These are phyloP conservation scores for Tanypteryx hageni DNA, from an alignment of 2,888 invertebrate species.

Conservation along the genomic window DNA sequence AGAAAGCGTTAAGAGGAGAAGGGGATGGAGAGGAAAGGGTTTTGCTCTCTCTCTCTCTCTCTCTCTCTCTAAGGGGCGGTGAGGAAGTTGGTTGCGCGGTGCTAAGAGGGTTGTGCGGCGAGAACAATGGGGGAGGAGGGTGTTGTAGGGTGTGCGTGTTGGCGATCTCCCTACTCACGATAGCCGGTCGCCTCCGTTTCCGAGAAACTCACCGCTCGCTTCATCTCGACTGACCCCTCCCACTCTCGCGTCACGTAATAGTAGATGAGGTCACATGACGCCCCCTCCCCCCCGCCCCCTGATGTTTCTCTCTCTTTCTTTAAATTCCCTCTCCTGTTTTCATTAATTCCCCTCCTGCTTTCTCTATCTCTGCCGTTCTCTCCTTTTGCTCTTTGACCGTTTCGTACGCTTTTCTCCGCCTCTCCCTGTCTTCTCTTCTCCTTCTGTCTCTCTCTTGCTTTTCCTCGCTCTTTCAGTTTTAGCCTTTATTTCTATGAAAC, in stretches of 20 bases:
- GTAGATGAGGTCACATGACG: background rate
- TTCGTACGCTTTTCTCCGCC: background rate
- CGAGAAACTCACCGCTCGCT: background rate
- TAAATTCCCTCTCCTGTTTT: background rate
- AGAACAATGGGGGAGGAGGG: constrained; percentile 16
- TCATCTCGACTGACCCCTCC: background rate
- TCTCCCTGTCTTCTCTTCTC: background rate
- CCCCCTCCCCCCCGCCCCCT: background rate
- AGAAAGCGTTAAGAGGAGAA: background rate
- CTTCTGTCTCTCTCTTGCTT: background rate
- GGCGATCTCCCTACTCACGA: constrained; percentile 18
- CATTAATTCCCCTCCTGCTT: background rate
- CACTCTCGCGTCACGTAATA: background rate
- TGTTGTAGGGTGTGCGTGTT: background rate
- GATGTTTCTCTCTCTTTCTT: background rate
- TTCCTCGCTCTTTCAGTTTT: background rate
- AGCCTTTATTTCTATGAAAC: too few relatives aligned
- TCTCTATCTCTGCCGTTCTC: background rate
- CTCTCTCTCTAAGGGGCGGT: too few relatives aligned
- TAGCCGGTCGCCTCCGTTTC: constrained; percentile 21
- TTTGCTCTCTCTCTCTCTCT: too few relatives aligned
- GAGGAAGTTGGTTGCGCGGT: constrained; percentile 12
- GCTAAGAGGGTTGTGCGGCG: constrained; percentile 29
- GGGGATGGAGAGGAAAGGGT: background rate
- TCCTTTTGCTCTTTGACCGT: background rate